Evolutionary conservation across 1,140 invertebrate genomes (phyloP).

Genomic region (Coptotermes formosanus): DNA sequence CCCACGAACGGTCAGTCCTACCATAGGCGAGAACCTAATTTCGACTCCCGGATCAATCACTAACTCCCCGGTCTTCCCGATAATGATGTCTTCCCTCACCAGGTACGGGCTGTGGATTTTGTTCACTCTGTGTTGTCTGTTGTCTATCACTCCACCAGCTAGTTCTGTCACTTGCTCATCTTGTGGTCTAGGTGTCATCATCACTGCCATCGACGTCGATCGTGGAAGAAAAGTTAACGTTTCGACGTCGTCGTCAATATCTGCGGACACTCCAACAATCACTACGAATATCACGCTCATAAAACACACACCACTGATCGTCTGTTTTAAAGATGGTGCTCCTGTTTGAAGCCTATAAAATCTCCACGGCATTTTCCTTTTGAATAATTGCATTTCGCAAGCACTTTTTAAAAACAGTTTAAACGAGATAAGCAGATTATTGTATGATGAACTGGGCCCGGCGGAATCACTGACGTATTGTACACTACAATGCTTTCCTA

Average conservation of each 20-base stretch:
- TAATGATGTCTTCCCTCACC: slow-evolving; percentile 74
- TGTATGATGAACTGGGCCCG: no score
- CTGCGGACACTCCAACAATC: neutral
- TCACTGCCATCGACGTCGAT: neutral
- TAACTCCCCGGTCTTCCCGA: slow-evolving; percentile 71
- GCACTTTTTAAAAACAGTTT: neutral
- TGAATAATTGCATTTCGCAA: neutral
- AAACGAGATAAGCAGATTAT: no score
- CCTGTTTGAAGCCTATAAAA: neutral
- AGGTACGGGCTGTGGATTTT: slow-evolving; percentile 70
- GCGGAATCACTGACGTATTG: neutral
- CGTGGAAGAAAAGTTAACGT: neutral
- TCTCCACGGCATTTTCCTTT: neutral
- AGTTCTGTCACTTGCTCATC: slow-evolving; percentile 52
- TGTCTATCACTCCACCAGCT: slow-evolving; percentile 58
- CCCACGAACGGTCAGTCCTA: slow-evolving; percentile 87
- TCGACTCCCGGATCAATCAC: slow-evolving; percentile 83
- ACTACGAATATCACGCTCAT: neutral
- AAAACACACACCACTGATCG: neutral
- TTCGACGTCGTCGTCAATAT: slow-evolving; percentile 1
- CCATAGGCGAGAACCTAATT: slow-evolving; percentile 81
- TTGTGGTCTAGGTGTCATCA: slow-evolving; percentile 2
- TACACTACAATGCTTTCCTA: neutral
- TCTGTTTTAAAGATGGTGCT: neutral
- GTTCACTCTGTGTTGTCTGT: slow-evolving; percentile 52